Evolutionary conservation across 2,797 vertebrate genomes (phyloP), one percentile per base, ranked within the genome.

Genomic region (Zalophus californianus): DNA sequence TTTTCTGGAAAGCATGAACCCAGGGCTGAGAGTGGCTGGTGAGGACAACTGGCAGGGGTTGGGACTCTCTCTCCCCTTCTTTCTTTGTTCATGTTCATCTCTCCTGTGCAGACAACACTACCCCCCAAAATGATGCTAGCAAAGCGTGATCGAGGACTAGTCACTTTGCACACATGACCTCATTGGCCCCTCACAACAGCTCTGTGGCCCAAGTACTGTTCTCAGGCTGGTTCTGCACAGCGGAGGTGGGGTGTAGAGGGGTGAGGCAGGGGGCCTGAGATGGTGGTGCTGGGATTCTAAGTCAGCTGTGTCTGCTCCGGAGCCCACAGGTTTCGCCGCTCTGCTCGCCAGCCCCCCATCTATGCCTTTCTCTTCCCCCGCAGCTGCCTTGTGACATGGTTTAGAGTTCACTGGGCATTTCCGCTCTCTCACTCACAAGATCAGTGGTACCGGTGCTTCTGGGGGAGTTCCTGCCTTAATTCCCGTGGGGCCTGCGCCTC

Each of bases 321-420:
- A 60, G 15, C 68, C 60, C 64, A 52, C 2, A 25, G 66, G 9
- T 38, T 27, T 41, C 7, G 15, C 32, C 0, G 3, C 6, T 48
- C 5, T 25, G 35, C 50, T 60, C 0, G 0, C 66, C 48, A 4
- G 5, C 41, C 7, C 15, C 7, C 14, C 11, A 8, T 29, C 48
- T 35, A 18, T 13, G 25, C 38, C 62, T n/a, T 82, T 44, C 50
- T 68, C 52, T 86, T 16, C 58, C 38, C 58, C n/a, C 32, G 52
- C 32, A 66, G 38, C 38, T 41, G n/a, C 68, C 92, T 58, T 29
- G 21, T 11, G 8, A 2, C 13, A 2, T 0, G 5, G 32, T 20
- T 73, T 80, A 29, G 85, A 8, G 18, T 56, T 75, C 27, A 25
- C 48, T 0, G 75, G 72, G 35, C 50, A 16, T 58, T 86, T 92